These are phyloP conservation scores for Catharus ustulatus DNA, from an alignment of 2,797 vertebrate species.

Conservation along the genomic window DNA sequence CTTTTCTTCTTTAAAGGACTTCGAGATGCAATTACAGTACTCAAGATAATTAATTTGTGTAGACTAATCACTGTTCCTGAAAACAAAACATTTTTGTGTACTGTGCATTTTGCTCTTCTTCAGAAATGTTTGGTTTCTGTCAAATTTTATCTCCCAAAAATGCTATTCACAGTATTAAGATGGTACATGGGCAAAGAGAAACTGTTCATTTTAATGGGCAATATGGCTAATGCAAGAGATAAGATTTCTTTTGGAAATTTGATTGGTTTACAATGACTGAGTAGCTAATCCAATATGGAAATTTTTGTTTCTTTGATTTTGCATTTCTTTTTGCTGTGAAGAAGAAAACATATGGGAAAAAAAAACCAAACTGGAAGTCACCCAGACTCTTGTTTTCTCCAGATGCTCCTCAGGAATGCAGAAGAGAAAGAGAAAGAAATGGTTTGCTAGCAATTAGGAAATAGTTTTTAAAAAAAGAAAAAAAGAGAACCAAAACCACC, in stretches of 20 bases:
- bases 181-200: neutral
- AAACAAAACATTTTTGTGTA: neutral
- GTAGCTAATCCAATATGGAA: neutral
- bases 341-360: neutral
- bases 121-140: neutral
- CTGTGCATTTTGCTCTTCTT: neutral
- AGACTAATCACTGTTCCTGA: neutral
- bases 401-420: neutral
- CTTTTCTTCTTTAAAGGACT: neutral
- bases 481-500: neutral
- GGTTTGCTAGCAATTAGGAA: neutral
- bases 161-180: neutral
- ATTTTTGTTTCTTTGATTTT: neutral
- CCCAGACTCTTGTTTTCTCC: neutral
- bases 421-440: neutral
- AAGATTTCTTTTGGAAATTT: neutral
- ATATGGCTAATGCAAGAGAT: neutral
- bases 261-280: neutral
- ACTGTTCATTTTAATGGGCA: neutral
- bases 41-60: neutral
- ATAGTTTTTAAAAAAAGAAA: neutral
- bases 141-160: neutral
- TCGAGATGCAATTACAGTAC: neutral
- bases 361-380: neutral
- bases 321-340: neutral